Evolutionary conservation across 2,888 invertebrate genomes (phyloP), one percentile per base, ranked within the genome.

Genomic region (Cyrtodaria siliqua): DNA sequence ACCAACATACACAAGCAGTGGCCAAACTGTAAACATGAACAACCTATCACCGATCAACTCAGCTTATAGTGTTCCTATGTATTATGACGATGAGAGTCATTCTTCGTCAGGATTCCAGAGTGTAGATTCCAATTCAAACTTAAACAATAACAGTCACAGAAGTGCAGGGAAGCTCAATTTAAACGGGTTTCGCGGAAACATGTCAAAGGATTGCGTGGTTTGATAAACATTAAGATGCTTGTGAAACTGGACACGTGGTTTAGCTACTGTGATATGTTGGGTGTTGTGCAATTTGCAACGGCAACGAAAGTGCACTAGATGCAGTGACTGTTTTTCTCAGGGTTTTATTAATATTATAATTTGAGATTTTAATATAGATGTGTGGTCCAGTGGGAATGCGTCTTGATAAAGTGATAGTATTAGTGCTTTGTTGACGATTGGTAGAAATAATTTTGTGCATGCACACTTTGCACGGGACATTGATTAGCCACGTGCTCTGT

Each of bases 31-130:
- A n/a, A n/a, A 50, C 0, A 50, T 27, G 29, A 63, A 60, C 59
- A 59, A 60, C 49, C 23, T 67, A 24, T 33, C 73, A 23, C 68
- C 73, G 44, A 66, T 66, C 23, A 33, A 60, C 49, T 44, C 57
- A 8, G 24, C 59, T 44, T 71, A 75, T 49, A 68, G 71, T 52
- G 56, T 71, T 53, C 79, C 79, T 49, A 56, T 68, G 44, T 75
- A 72, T 60, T 80, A 80, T 40, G 72, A 76, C 40, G 80, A 80
- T 18, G 76, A 80, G n/a, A 73, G 62, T 9, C 66, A 73, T 23
- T 53, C 62, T 12, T 76, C 73, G 3, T 76, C 80, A 9, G 76
- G 80, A 20, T 80, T 80, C 47, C 72, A 76, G n/a, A 80, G 80
- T 67, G 57, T 64, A n/a, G 73, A 80, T 33, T 68, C 67, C 9